Conservation (phyloP, 2,797 vertebrate genomes). For the Protonibea diacanthus region DNA sequence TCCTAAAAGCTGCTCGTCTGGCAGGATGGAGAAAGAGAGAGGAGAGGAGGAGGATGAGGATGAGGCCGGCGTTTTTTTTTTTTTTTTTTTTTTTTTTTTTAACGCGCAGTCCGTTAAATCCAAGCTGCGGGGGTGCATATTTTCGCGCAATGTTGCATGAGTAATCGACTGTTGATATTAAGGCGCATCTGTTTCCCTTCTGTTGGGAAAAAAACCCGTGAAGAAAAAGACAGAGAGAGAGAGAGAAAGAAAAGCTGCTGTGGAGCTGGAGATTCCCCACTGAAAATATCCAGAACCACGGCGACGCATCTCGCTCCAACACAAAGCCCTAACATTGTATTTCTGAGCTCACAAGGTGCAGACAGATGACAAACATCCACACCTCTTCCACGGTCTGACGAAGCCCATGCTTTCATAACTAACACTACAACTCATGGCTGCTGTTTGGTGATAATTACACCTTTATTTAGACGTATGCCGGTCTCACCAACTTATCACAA, state of each 20-base stretch:
- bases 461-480: neutral
- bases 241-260: constrained; percentile 30
- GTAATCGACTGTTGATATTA: constrained; percentile 79
- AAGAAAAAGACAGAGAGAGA: constrained; percentile 4
- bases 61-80: constrained; percentile 3
- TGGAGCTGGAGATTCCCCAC: constrained; percentile 39
- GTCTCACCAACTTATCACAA: constrained; percentile 33
- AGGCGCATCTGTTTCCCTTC: constrained; percentile 79
- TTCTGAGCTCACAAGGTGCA: constrained; percentile 52
- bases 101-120: constrained; percentile 11
- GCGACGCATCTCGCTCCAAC: constrained; percentile 57
- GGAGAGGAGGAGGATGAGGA: neutral
- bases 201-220: constrained; percentile 46
- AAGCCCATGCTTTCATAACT: constrained; percentile 66
- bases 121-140: constrained; percentile 65
- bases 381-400: constrained; percentile 66
- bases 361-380: constrained; percentile 70
- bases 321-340: constrained; percentile 59
- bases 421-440: constrained; percentile 32
- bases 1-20: constrained; percentile 31
- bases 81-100: neutral
- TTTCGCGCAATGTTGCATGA: constrained; percentile 75
- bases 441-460: neutral
- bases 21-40: constrained; percentile 24
- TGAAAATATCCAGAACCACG: constrained; percentile 78